phyloP scores from a whole-genome alignment of 2,113 vertebrate species.

The Formicarius rufipectus region DNA sequence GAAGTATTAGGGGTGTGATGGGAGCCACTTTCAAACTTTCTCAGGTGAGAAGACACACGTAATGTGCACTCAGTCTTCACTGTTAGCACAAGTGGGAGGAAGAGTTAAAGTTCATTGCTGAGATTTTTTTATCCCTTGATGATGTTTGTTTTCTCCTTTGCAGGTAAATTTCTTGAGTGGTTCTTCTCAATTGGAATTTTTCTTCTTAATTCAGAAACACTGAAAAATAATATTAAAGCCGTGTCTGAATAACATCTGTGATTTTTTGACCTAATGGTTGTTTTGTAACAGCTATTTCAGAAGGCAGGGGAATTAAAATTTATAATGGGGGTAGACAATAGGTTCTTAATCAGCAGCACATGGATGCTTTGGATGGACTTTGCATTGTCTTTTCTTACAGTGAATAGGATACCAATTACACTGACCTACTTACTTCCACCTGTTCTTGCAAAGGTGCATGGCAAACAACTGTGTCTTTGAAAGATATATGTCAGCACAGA shows the following conservation, averaged over 20 bases:
- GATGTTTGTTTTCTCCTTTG: not conserved
- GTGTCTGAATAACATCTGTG: not conserved
- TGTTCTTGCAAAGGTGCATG: not conserved
- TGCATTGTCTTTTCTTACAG: not conserved
- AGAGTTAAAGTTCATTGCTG: not conserved
- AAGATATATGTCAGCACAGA: rapidly evolving
- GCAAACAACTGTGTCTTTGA: not conserved
- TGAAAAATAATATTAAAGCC: not conserved
- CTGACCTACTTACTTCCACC: not conserved
- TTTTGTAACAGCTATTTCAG: not conserved
- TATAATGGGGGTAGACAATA: not conserved
- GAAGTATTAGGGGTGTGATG: not conserved
- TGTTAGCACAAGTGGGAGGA: not conserved
- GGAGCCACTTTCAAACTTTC: not conserved
- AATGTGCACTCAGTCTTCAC: not conserved
- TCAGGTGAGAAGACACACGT: not conserved
- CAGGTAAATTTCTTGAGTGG: not conserved
- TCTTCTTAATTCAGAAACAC: not conserved
- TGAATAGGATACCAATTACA: not conserved
- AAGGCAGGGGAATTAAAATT: not conserved
- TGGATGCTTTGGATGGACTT: not conserved
- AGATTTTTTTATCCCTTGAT: not conserved
- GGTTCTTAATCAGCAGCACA: not conserved
- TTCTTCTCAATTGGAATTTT: not conserved
- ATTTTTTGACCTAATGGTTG: not conserved